Evolutionary conservation across 37 sponge, comb jelly and placozoan genomes (phyloP).

Genomic region (Spongilla lacustris): DNA sequence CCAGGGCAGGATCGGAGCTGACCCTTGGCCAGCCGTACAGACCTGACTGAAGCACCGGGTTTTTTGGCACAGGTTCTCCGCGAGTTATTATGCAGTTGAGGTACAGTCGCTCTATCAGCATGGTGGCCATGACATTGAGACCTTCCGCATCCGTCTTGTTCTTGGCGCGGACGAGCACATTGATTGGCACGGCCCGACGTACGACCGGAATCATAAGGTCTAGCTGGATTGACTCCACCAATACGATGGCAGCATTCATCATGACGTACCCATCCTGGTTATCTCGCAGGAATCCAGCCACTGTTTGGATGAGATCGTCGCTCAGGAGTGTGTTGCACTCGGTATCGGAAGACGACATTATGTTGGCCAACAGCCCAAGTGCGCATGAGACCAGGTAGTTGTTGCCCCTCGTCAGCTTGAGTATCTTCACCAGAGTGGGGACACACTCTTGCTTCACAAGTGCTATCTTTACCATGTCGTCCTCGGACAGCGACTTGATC

Average conservation of each 20-base stretch:
- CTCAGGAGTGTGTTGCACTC: constrained; percentile 57
- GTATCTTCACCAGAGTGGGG: constrained; percentile 26
- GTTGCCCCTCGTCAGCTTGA: constrained; percentile 9
- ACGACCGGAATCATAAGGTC: background rate
- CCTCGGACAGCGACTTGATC: constrained; percentile 71
- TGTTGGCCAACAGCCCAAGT: constrained; percentile 59
- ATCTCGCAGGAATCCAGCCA: constrained; percentile 24
- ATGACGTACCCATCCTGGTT: constrained; percentile 47
- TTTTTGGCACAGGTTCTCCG: background rate
- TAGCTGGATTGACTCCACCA: constrained; percentile 23
- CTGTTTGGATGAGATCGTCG: constrained; percentile 19
- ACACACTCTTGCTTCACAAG: constrained; percentile 57
- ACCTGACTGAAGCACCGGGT: background rate
- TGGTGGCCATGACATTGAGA: background rate
- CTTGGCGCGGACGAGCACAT: background rate
- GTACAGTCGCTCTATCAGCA: background rate
- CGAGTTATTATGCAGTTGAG: background rate
- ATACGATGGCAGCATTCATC: constrained; percentile 61
- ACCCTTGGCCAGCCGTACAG: background rate
- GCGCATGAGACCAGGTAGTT: constrained; percentile 61
- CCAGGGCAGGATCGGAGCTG: background rate
- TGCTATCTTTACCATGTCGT: constrained; percentile 66
- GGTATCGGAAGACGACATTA: constrained; percentile 64
- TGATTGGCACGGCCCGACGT: background rate
- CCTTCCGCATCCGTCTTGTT: background rate